Evolutionary conservation across 2,888 invertebrate genomes (phyloP), one percentile per base, ranked within the genome.

Genomic region (Diplolepis rosae): DNA sequence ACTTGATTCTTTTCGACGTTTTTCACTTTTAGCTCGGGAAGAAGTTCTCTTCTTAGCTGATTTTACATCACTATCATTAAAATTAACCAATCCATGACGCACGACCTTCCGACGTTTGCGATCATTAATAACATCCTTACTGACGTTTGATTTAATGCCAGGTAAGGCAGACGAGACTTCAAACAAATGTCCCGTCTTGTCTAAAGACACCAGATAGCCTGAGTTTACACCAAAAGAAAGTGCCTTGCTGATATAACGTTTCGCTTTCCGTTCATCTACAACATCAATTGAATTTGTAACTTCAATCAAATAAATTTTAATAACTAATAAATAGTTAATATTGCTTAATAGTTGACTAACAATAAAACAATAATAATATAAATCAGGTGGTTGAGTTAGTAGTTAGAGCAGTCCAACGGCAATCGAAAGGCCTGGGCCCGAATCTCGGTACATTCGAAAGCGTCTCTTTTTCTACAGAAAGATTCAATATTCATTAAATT

Each of bases 131-230:
- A 13, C 30, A 15, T 45, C 27, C 22, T 11, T 61, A 18, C 22
- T 73, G 9, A 54, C 45, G 35, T 51, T 42, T 27, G 71, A 15
- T 22, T 52, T 50, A 7, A 70, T 42, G 35, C 74, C 70, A 4
- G 67, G 15, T 56, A 79, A 66, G 6, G 71, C 73, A 1, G 79
- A 70, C 2, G 84, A 79, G 4, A 86, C 73, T 5, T 79, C 82
- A 4, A 86, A 75, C 9, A 81, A 69, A 69, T 78, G 82, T 4
- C 85, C 84, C 22, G 80, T 73, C 0, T 74, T 65, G 61, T 84
- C 84, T 0, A 75, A 65, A 0, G 82, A 83, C n/a, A 80, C 81
- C 42, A 86, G 74, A 71, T 84, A 86, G 45, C 86, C 86, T 27
- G 79, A 78, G 51, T 79, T 83, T 66, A 86, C 71, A 18, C 82